Percentiles rank a stretch among this genome's conserved stretches.
These are phyloP conservation scores for Caenorhabditis elegans DNA, from an alignment of 1,140 invertebrate species.

Conservation along the genomic window WBcel235 BX284605.5:8660001-8660500, in stretches of 20 bases:
- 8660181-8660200: slow-evolving; percentile 23
- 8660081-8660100: not conserved
- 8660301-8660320: no score
- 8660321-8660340: no score
- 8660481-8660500: not conserved
- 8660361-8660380: not conserved
- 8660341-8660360: not conserved
- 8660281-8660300: no score
- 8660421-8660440: slow-evolving; percentile 14
- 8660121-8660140: not conserved
- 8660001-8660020: no score
- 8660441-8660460: not conserved
- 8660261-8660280: not conserved
- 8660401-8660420: not conserved
- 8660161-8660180: not conserved
- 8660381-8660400: not conserved
- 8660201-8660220: not conserved
- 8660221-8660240: not conserved
- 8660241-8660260: no score
- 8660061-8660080: no score
- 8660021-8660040: no score
- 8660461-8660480: not conserved
- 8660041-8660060: no score
- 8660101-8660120: not conserved
- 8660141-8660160: slow-evolving; percentile 4